Evolutionary conservation across 1,140 invertebrate species (phyloP).

Genomic region (Caenorhabditis briggsae): DNA sequence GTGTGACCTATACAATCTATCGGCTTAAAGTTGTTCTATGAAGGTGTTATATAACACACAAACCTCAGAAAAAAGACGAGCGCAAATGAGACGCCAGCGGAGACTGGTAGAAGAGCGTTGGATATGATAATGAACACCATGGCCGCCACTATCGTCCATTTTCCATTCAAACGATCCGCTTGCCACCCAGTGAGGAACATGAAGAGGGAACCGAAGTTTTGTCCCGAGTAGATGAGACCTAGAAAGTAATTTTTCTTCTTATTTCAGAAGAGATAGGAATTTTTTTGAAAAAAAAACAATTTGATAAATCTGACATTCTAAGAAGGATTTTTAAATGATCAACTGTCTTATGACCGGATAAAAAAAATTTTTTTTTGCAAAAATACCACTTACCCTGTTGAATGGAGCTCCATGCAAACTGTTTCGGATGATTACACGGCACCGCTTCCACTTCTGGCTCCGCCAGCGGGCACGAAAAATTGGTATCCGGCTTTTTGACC

Average conservation of each 20-base stretch:
- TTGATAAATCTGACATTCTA: too few species aligned
- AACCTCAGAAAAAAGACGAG: constrained; percentile 67
- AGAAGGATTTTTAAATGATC: too few species aligned
- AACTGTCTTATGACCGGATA: too few species aligned
- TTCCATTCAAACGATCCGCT: constrained; percentile 74
- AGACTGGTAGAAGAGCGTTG: constrained; percentile 71
- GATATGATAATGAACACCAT: constrained; percentile 71
- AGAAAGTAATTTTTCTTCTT: not conserved
- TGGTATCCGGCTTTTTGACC: constrained; percentile 57
- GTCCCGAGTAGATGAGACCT: constrained; percentile 76
- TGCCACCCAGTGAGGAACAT: constrained; percentile 75
- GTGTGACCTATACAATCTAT: not conserved
- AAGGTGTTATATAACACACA: not conserved
- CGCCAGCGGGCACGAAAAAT: not conserved
- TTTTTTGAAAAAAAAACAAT: too few species aligned
- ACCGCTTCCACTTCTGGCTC: constrained; percentile 67
- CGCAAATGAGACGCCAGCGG: constrained; percentile 69
- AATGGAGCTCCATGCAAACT: constrained; percentile 71
- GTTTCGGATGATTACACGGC: constrained; percentile 67
- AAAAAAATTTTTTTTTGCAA: too few species aligned
- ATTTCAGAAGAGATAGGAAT: not conserved
- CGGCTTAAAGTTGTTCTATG: not conserved
- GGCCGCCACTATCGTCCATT: constrained; percentile 73
- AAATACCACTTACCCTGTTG: constrained; percentile 67
- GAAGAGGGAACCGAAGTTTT: constrained; percentile 73